Base-by-base conservation (phyloP, 2,113 vertebrate genomes). In the Verasper variegatus region DNA sequence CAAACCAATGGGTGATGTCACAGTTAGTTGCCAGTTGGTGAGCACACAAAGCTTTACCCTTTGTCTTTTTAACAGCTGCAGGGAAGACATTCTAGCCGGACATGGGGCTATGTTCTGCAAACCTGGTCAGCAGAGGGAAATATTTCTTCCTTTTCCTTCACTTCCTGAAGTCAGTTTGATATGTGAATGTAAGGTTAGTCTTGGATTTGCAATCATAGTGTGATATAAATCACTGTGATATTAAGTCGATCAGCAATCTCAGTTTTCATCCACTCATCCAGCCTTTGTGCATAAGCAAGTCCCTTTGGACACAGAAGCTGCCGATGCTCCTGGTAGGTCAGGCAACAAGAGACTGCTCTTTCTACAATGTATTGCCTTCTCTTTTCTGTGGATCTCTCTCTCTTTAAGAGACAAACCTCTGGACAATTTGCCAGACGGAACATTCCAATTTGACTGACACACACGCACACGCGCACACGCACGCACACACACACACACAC, bases 401-500 rank as follows among this genome's bases (percentile, higher is more conserved):
- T 57, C 23, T 47, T 37, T 68, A 20, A 35, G 4, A 35, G 11
- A 47, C 40, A 63, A 27, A 56, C 75, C 83, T 65, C 40, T 0
- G 59, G 80, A 70, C 65, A 75, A 80, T 86, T 86, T 84, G 42
- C 59, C 54, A 69, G 40, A 71, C 18, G 27, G 64, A 85, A 80
- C 71, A 69, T 78, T 87, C 70, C 68, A 80, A 84, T 87, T 88
- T 83, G 63, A n/a, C n/a, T n/a, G n/a, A 65, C 31, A 54, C 20
- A 35, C 76, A 64, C 23, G 2, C 24, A 24, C 24, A 24, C 24
- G 2, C 24, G 2, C 24, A 24, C 24, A 24, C 24, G 2, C 24
- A 24, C 24, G 2, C 23, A 24, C 23, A 24, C 23, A 24, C 23
- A 24, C 23, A 24, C 23, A 24, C 23, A 24, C 23, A 24, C 23